Percentiles rank a stretch among this genome's conserved stretches.
phyloP scores from a whole-genome alignment of 2,113 vertebrate genomes.

The Chloropsis hardwickii region DNA sequence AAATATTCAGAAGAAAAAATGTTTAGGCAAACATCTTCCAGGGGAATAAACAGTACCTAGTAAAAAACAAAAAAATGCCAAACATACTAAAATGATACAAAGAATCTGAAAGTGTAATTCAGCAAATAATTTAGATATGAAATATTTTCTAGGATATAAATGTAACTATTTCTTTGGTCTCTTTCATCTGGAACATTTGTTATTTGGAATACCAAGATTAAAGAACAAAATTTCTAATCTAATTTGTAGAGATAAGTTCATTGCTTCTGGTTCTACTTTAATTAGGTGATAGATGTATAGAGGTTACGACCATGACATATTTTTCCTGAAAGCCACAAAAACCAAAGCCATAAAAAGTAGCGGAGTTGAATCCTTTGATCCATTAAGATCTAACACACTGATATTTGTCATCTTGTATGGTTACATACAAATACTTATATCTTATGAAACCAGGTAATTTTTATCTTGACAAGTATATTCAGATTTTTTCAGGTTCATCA shows the following conservation, averaged over 20 bases:
- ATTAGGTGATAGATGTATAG: neutral
- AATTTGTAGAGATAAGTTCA: neutral
- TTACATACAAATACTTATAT: neutral
- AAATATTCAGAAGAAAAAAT: neutral
- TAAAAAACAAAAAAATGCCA: neutral
- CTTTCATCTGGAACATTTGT: neutral
- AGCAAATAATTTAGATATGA: neutral
- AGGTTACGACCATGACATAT: neutral
- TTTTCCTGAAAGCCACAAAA: constrained; percentile 41
- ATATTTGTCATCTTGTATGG: neutral
- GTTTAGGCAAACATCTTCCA: neutral
- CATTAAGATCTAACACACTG: neutral
- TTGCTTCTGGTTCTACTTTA: constrained; percentile 24
- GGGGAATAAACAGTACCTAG: neutral
- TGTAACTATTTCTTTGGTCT: neutral
- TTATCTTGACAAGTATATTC: neutral
- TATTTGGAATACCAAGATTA: neutral
- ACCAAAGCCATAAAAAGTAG: constrained; percentile 11
- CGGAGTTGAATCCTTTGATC: constrained; percentile 13
- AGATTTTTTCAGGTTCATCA: neutral
- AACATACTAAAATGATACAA: neutral
- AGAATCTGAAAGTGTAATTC: neutral
- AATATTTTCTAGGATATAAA: neutral
- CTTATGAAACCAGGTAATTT: neutral
- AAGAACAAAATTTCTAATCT: constrained; percentile 23